A percentile compares a stretch with the other conserved stretches of the same genome.
Conservation (phyloP, 2,797 vertebrate genomes). For the Cheirogaleus major region DNA sequence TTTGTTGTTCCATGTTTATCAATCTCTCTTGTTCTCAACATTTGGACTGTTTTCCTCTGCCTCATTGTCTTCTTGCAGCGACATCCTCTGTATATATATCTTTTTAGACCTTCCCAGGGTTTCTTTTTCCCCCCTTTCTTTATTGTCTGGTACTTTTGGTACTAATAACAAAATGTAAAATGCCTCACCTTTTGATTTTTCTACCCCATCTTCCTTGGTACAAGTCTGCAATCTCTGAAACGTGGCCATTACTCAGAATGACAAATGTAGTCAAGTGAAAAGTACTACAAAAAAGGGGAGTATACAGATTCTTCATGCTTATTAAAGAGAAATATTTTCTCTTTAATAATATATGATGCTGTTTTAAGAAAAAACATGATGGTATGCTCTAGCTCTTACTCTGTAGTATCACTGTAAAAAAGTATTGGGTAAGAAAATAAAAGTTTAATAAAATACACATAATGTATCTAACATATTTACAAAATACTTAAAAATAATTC, state of each 20-base stretch:
- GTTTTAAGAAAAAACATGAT: not conserved
- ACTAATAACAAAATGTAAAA: constrained; percentile 27
- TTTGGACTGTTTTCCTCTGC: not conserved
- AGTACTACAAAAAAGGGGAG: not conserved
- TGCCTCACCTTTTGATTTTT: not conserved
- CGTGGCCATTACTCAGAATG: constrained; percentile 57
- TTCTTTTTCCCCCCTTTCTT: not conserved
- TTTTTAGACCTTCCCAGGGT: not conserved
- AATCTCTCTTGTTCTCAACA: not conserved
- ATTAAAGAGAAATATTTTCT: constrained; percentile 25
- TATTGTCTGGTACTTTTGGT: not conserved
- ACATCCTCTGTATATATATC: not conserved
- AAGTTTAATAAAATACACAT: not conserved
- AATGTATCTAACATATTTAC: not conserved
- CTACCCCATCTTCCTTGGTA: constrained; percentile 1
- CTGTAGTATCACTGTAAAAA: not conserved
- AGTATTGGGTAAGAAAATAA: not conserved
- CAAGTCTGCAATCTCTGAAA: constrained; percentile 60
- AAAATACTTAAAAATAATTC: not conserved
- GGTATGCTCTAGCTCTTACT: not conserved
- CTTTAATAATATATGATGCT: not conserved
- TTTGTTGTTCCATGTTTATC: not conserved
- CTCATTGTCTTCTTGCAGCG: not conserved
- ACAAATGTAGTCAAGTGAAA: constrained; percentile 65
- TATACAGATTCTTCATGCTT: not conserved